Base-by-base conservation (phyloP, 1,140 invertebrate species). In the Drosophila repletoides region DNA sequence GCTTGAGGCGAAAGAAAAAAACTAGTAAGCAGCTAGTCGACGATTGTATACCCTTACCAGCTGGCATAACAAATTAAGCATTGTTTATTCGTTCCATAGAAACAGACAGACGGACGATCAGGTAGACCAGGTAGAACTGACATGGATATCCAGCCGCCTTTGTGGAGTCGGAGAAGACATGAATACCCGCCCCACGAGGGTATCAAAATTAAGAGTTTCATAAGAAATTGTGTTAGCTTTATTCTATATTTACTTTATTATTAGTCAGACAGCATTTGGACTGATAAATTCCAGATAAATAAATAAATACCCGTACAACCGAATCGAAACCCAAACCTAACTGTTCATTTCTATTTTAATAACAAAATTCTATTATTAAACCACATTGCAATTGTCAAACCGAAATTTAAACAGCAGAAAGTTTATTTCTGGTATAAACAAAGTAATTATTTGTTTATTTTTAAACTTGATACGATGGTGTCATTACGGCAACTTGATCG, bases 301-400 rank as follows among this genome's bases (percentile, higher is more conserved):
- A 46, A 56, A 58, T 58, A 26, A 36, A 15, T 17, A 14, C 21
- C 7, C 15, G n/a, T n/a, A 10, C 7, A 22, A 33, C 26, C n/a
- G n/a, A n/a, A n/a, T 21, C 52, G 12, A 40, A 12, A 53, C 41
- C 40, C 24, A 29, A 36, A 55, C 7, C 43, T 55, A 33, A 55
- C 38, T 33, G 38, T 6, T 63, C 59, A 63, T 53, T 63, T 53
- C 59, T 61, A 61, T 61, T 61, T 61, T 34, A 41, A 61, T 53
- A 26, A 10, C 49, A 4, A 45, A 9, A 3, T 7, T 19, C 45
- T 60, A 60, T 60, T 40, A 51, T 60, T 53, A 40, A 21, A 33
- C 29, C 24, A 45, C n/a, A 28, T 55, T 41, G 52, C 26, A 34
- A 43, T 43, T 53, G 48, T 61, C 38, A 24, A 3, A 3, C 2